Evolutionary conservation across 2,797 vertebrate species (phyloP), one percentile per base, ranked within the genome.

Genomic region (Gymnoscopelus braueri): DNA sequence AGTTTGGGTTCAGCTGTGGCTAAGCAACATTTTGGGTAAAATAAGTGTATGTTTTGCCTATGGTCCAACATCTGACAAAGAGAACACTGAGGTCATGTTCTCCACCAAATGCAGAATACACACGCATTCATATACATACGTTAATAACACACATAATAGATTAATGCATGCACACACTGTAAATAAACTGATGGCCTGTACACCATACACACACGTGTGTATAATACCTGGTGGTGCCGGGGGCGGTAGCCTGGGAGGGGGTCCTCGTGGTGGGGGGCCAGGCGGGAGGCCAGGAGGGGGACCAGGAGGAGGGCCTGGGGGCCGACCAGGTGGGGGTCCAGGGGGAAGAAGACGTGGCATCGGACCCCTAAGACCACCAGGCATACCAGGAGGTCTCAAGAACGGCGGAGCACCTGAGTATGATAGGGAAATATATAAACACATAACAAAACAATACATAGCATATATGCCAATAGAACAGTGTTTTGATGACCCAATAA

Each of bases 201-300:
- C 19, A 19, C 19, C 19, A 3, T n/a, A 54, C 39, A 47, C 14
- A 65, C 19, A 48, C 19, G 23, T 62, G 9, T 32, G 80, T 75
- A 96, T 95, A 95, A 80, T 84, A 98, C 97, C 97, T 94, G 98
- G 97, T 67, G 98, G 97, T 29, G 95, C 96, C 44, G 97, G 97
- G 59, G 97, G 97, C 32, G 96, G 97, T 13, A 98, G 87, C 65
- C 96, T 94, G 79, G 97, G 98, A 65, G 97, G 97, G 0, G 97
- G 97, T 19, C 97, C 97, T 69, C 97, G 92, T 15, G 97, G 96
- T 65, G 97, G 98, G n/a, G 97, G 97, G 14, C 97, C 96, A 5
- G 97, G 97, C 8, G 97, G 97, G 2, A 98, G 93, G 63, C 97
- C 97, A 9, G 98, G 97, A n/a, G 98, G 97, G 0, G 98, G 97